Conservation (phyloP, 2,888 invertebrate genomes). For the Dryomyza anilis region DNA sequence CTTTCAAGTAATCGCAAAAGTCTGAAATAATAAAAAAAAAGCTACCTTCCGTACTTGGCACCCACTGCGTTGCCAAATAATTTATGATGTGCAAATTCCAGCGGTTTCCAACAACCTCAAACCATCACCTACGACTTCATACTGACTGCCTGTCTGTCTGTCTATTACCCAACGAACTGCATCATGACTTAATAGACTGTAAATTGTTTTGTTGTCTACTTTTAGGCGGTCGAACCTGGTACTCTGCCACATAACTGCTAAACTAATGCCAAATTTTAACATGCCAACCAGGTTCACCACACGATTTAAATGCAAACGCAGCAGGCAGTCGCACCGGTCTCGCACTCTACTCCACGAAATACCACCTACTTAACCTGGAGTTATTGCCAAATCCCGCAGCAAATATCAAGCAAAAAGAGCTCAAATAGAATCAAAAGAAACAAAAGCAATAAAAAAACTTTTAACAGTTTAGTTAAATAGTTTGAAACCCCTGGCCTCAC, state of each 20-base stretch:
- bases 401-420: not conserved
- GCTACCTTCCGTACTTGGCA: no score
- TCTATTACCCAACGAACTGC: not conserved
- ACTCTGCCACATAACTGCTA: not conserved
- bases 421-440: not conserved
- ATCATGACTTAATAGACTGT: conserved; percentile 16
- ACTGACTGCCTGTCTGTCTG: not conserved
- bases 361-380: not conserved
- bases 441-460: conserved; percentile 10
- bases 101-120: not conserved
- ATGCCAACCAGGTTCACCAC: conserved; percentile 10
- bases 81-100: conserved; percentile 8
- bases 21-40: no score
- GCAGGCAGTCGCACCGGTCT: not conserved
- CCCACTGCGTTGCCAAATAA: no score
- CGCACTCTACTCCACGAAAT: not conserved
- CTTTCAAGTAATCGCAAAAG: no score
- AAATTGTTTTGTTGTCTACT: conserved; percentile 15
- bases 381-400: conserved; percentile 11
- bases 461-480: conserved; percentile 19
- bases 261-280: conserved; percentile 7
- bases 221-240: not conserved
- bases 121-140: no score
- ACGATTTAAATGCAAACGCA: conserved; percentile 13
- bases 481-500: no score